phyloP scores from a whole-genome alignment of 2,888 invertebrate species.

The Pharmacophagus antenor region DNA sequence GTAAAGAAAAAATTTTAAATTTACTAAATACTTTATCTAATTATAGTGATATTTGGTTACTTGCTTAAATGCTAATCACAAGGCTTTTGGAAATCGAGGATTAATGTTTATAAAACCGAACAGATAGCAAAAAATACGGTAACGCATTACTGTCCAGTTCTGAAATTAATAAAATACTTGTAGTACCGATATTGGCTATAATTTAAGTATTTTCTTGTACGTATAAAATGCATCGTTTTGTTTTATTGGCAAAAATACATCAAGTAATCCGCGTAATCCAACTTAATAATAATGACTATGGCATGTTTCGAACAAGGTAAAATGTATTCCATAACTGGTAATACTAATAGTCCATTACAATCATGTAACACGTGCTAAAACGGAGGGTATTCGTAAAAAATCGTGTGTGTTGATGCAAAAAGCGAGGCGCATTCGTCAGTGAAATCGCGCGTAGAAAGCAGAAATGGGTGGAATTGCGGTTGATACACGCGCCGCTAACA shows the following conservation, averaged over 20 bases:
- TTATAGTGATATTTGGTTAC: not conserved
- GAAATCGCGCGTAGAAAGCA: conserved; percentile 81
- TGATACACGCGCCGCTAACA: conserved; percentile 55
- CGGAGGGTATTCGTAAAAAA: conserved; percentile 62
- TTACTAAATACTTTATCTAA: not conserved
- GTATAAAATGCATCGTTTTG: no score
- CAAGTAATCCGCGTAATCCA: no score
- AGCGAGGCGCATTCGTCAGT: conserved; percentile 57
- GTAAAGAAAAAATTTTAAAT: no score
- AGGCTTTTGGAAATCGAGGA: not conserved
- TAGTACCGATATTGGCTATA: no score
- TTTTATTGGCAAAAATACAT: no score
- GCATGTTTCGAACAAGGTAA: not conserved
- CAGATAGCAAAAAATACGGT: no score
- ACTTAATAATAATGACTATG: no score
- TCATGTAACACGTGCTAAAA: conserved; percentile 51
- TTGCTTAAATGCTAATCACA: not conserved
- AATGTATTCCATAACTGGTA: conserved; percentile 12
- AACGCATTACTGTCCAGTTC: no score
- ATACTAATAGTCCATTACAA: conserved; percentile 33
- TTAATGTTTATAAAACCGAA: not conserved
- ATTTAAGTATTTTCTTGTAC: no score
- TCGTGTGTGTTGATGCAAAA: conserved; percentile 60
- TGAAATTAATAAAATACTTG: no score
- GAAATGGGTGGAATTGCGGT: conserved; percentile 63